Evolutionary conservation across 1,140 invertebrate species (phyloP).

Genomic region (Berghia stephanieae): DNA sequence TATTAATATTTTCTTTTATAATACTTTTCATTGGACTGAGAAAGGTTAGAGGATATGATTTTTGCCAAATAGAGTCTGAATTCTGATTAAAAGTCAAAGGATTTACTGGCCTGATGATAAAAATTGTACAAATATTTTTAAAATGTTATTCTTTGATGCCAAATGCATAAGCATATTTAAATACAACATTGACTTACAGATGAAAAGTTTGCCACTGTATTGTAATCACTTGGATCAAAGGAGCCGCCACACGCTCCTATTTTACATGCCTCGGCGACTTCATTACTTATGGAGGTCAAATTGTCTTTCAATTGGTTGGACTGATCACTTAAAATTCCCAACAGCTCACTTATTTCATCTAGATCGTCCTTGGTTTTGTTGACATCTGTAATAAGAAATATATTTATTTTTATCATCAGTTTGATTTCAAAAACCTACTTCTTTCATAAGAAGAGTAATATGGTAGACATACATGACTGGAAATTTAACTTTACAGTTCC

Average conservation of each 20-base stretch:
- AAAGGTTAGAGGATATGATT: no score
- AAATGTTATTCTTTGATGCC: neutral
- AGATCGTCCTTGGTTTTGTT: conserved; percentile 31
- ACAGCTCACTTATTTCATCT: conserved; percentile 14
- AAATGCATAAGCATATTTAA: neutral
- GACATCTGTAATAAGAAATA: conserved; percentile 42
- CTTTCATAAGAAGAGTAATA: no score
- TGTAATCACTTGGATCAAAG: conserved; percentile 21
- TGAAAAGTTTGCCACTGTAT: conserved; percentile 31
- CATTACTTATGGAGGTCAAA: conserved; percentile 31
- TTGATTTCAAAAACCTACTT: no score
- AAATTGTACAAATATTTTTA: no score
- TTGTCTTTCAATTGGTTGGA: conserved; percentile 25
- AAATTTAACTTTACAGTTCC: no score
- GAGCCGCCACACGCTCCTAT: neutral
- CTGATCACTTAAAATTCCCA: conserved; percentile 29
- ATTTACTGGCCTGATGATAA: no score
- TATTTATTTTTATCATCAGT: no score
- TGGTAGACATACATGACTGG: no score
- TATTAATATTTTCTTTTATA: no score
- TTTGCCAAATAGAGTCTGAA: no score
- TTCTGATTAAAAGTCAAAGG: no score
- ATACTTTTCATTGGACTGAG: no score
- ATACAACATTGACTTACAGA: conserved; percentile 18
- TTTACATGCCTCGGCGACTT: neutral